These are phyloP conservation scores for Pelochelys cantorii DNA, from an alignment of 2,797 vertebrate species.

Conservation along the genomic window DNA sequence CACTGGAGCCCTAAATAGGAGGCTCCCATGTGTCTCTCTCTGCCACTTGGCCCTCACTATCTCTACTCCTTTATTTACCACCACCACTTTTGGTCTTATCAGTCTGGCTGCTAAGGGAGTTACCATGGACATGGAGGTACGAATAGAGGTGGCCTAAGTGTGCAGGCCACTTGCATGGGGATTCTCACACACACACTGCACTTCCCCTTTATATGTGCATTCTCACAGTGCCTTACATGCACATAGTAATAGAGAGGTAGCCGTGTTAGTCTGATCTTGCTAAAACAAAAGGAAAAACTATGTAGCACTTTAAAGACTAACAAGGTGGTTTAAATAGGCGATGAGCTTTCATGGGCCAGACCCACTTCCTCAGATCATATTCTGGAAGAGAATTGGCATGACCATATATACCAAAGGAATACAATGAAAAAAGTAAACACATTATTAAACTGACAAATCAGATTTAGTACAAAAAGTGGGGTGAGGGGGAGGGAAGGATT, in stretches of 20 bases:
- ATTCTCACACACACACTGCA: neutral
- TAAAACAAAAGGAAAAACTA: no score
- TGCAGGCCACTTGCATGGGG: neutral
- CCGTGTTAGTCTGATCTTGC: no score
- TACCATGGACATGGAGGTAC: neutral
- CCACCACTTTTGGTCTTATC: neutral
- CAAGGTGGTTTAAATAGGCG: no score
- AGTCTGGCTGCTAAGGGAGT: neutral
- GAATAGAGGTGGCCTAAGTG: neutral
- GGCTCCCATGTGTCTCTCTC: accelerated
- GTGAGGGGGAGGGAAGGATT: no score
- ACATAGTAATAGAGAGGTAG: neutral
- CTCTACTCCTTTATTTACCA: neutral
- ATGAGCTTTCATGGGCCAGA: no score
- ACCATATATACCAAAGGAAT: no score
- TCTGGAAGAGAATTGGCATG: no score
- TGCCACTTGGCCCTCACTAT: neutral
- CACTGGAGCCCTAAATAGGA: neutral
- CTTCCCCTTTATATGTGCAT: neutral
- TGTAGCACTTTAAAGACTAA: no score
- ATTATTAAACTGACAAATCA: no score
- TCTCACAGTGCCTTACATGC: neutral
- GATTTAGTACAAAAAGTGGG: no score
- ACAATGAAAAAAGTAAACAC: no score
- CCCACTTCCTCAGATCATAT: no score